Evolutionary conservation across 2,113 vertebrate genomes (phyloP), one percentile per base, ranked within the genome.

Genomic region (Rana temporaria): DNA sequence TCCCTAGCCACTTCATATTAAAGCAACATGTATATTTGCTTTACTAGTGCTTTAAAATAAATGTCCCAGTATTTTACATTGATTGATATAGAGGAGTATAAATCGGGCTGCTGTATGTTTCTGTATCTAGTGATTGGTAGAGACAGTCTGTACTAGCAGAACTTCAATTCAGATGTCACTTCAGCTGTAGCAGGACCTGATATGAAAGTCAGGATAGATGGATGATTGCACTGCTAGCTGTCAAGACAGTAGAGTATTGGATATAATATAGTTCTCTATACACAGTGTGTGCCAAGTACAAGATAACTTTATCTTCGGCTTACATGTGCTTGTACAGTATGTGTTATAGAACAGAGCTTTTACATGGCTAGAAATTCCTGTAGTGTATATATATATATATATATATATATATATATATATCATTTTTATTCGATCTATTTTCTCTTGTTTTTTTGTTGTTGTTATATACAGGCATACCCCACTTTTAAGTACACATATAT

Each of bases 191-290:
- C 26, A n/a, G 71, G 59, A 34, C 32, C 59, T 17, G 56, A 74
- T 74, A 24, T 26, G 55, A 26, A 60, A 32, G 55, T 56, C 30
- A 74, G 52, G 70, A 19, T 34, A 74, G 55, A 60, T 60, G 55
- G 55, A 74, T 74, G 4, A 55, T 30, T 14, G 30, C 71, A 74
- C 22, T 74, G 56, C 55, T 74, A 59, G 30, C 11, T 74, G 55
- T 74, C 71, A 74, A 32, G 55, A 60, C 34, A 74, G 57, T 74
- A 38, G 55, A 74, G 18, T 38, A 59, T 38, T 74, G 55, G 59
- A 38, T 26, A 74, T 59, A 74, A 60, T 59, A 74, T 74, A 22
- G 71, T 55, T 74, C 26, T 60, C 18, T 38, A 74, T 38, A 74
- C 71, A 60, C 9, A 56, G 42, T 52, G 48, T 60, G 26, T 60